A percentile compares a stretch with the other conserved stretches of the same genome.
phyloP scores from a whole-genome alignment of 2,888 invertebrate genomes.

The Disparrhopalites patrizii region DNA sequence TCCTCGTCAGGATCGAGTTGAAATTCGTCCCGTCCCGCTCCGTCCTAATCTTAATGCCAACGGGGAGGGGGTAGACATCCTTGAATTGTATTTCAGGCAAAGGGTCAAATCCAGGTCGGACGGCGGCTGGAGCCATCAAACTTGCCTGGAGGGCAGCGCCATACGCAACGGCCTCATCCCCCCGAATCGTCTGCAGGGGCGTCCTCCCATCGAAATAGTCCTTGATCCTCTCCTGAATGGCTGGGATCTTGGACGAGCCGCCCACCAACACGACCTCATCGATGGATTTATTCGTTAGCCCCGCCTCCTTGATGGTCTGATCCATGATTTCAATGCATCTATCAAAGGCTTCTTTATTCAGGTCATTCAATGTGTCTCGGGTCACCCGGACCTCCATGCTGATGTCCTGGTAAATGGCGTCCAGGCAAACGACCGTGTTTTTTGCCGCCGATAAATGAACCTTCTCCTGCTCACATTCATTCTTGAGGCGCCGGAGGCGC shows the following conservation, averaged over 20 bases:
- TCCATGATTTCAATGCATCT: conserved; percentile 26
- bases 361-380: conserved; percentile 19
- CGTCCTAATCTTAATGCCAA: conserved; percentile 15
- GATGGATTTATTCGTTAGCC: conserved; percentile 17
- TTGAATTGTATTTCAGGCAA: background rate
- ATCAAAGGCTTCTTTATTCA: conserved; percentile 29
- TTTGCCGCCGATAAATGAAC: conserved; percentile 10
- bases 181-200: background rate
- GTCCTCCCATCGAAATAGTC: conserved; percentile 18
- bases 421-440: background rate
- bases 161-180: conserved; percentile 13
- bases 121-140: background rate
- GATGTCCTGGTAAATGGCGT: background rate
- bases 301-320: conserved; percentile 5
- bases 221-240: conserved; percentile 7
- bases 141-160: conserved; percentile 30
- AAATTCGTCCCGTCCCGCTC: background rate
- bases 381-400: conserved; percentile 17
- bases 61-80: conserved; percentile 26
- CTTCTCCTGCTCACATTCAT: conserved; percentile 31
- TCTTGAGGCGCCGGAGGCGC: conserved; percentile 20
- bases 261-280: conserved; percentile 38
- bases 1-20: conserved; percentile 17
- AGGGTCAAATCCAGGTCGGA: background rate
- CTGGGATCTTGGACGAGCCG: conserved; percentile 29